These are phyloP conservation scores for Hemicrepidius hirtus DNA, from an alignment of 2,888 invertebrate genomes.

Conservation along the genomic window DNA sequence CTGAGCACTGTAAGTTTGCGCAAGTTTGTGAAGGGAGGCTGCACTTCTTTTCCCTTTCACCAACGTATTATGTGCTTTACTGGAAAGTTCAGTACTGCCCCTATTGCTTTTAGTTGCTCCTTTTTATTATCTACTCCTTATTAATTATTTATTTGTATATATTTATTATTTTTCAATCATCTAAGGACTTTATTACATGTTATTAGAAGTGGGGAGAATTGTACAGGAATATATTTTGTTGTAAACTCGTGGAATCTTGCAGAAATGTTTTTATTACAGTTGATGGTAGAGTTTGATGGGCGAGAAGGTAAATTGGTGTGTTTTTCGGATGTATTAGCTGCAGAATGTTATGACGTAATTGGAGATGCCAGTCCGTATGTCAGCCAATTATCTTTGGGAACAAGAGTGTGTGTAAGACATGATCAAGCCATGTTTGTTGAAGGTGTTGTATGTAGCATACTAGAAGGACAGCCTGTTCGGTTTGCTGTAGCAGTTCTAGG, in stretches of 20 bases:
- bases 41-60: too few species aligned
- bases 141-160: too few species aligned
- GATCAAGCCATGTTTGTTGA: conserved; percentile 87
- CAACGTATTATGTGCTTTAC: too few species aligned
- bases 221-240: not conserved
- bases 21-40: too few species aligned
- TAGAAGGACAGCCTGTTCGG: conserved; percentile 78
- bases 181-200: too few species aligned
- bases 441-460: conserved; percentile 85
- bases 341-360: conserved; percentile 90
- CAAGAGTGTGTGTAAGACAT: conserved; percentile 87
- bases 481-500: conserved; percentile 79
- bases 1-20: too few species aligned
- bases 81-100: too few species aligned
- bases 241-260: not conserved
- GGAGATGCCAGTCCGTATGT: conserved; percentile 94
- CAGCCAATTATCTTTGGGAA: conserved; percentile 86
- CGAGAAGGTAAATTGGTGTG: conserved; percentile 81
- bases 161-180: too few species aligned
- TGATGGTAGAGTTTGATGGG: conserved; percentile 89
- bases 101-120: too few species aligned
- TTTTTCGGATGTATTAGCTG: conserved; percentile 86
- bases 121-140: too few species aligned
- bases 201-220: too few species aligned
- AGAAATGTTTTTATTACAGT: conserved; percentile 58